These are phyloP conservation scores for Aramus guarauna DNA, from an alignment of 2,113 vertebrate species.

Conservation along the genomic window DNA sequence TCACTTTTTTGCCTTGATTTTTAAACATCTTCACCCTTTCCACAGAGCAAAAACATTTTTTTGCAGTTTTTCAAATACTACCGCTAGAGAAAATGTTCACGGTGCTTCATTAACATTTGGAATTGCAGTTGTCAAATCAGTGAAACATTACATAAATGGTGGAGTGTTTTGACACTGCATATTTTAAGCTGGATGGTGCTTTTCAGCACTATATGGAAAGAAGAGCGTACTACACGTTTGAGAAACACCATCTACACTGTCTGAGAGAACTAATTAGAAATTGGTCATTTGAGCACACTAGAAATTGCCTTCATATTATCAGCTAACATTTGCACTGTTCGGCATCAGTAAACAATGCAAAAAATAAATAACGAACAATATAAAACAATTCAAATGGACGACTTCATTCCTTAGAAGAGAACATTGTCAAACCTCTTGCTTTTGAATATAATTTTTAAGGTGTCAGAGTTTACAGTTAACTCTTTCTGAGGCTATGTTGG, in stretches of 20 bases:
- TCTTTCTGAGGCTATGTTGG: background rate
- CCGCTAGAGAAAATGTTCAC: background rate
- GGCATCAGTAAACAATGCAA: background rate
- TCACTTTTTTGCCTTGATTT: background rate
- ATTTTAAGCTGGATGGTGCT: background rate
- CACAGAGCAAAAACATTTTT: background rate
- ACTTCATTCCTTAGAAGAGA: background rate
- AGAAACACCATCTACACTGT: background rate
- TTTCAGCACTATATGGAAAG: background rate
- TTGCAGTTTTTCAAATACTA: background rate
- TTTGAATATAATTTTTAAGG: background rate
- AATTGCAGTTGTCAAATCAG: constrained; percentile 10
- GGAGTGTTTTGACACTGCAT: constrained; percentile 15
- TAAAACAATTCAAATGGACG: background rate
- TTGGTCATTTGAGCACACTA: background rate
- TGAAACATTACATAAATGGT: constrained; percentile 25
- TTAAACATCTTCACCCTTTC: background rate
- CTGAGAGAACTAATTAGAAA: background rate
- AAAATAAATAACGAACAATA: background rate
- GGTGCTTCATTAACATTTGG: constrained; percentile 28
- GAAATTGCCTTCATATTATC: background rate
- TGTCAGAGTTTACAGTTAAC: background rate
- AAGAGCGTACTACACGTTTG: background rate
- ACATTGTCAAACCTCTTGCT: background rate
- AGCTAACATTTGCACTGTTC: background rate